These are phyloP conservation scores for Acarapis woodi DNA, from an alignment of 1,140 invertebrate genomes.

Conservation along the genomic window DNA sequence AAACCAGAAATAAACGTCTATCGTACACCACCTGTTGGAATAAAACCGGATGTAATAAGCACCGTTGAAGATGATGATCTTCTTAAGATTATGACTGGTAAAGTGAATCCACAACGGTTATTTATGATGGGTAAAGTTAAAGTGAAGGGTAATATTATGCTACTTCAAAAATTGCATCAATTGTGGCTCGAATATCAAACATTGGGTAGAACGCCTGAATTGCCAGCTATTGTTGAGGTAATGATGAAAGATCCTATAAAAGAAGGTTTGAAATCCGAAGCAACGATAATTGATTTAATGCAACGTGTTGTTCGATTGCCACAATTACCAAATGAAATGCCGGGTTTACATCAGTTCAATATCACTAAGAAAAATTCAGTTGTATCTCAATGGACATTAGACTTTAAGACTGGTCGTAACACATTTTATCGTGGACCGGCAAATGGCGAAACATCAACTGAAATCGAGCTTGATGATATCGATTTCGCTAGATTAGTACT, in stretches of 20 bases:
- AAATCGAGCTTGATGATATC: conserved; percentile 1
- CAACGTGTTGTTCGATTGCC: conserved; percentile 37
- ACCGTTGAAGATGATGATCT: conserved; percentile 25
- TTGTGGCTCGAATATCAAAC: conserved; percentile 31
- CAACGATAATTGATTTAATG: conserved; percentile 40
- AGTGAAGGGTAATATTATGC: conserved; percentile 69
- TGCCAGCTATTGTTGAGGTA: conserved; percentile 12
- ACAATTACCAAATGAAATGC: conserved; percentile 39
- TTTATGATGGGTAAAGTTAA: conserved; percentile 77
- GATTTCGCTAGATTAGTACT: conserved; percentile 1
- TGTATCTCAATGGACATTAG: conserved; percentile 35
- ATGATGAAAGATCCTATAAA: conserved; percentile 12
- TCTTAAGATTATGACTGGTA: conserved; percentile 30
- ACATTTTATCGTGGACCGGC: not conserved
- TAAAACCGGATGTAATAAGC: conserved; percentile 55
- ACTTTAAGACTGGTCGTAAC: not conserved
- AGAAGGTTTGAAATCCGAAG: conserved; percentile 32
- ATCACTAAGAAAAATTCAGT: conserved; percentile 45
- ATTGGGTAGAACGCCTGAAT: conserved; percentile 12
- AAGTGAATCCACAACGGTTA: conserved; percentile 47
- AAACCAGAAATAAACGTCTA: conserved; percentile 31
- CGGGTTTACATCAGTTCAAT: conserved; percentile 51
- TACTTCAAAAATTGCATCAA: conserved; percentile 47
- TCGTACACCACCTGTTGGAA: conserved; percentile 34
- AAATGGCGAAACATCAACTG: not conserved